Evolutionary conservation across 2,888 invertebrate species (phyloP), one percentile per base, ranked within the genome.

Genomic region (Phoronis australis): DNA sequence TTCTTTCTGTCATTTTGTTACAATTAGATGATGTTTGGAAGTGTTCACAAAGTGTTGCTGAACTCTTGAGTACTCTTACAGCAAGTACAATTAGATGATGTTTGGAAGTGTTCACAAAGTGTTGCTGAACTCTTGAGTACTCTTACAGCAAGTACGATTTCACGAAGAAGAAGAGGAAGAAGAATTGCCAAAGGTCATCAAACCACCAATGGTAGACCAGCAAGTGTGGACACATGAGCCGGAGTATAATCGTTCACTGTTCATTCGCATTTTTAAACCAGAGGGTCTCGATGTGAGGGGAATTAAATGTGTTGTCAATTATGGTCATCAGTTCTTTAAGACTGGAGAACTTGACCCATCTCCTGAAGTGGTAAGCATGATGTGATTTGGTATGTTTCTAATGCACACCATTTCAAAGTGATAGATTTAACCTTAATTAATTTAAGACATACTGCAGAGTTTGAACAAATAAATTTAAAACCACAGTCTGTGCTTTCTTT

Each of bases 171-270:
- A 47, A 23, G 42, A 42, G 12, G 38, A 26, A n/a, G 27, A 40
- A 20, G 52, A 52, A 9, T 45, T 55, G 15, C 27, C 52, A 1
- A 25, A 42, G 2, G 45, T 45, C 15, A 27, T 54, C 25, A 62
- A 62, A 43, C 64, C 65, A 15, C 62, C 60, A 35, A 66, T 57
- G 45, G 55, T 51, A 45, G 72, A 72, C 39, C 56, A 47, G 4
- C 56, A 55, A 21, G 54, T 59, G 1, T 67, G 64, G 62, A 73
- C 73, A 2, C 55, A 62, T 15, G 68, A 68, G 31, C 69, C 71
- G 3, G 65, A 69, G n/a, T 72, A 66, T 56, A 70, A 71, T 27
- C 48, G 62, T 20, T 66, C 57, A 46, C 62, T 75, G 31, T 65
- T 64, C 50, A 57, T 73, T 5, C 53, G 71, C 35, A 60, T 72